Conservation (phyloP, 2,888 invertebrate species). For the Coremacera marginata region DNA sequence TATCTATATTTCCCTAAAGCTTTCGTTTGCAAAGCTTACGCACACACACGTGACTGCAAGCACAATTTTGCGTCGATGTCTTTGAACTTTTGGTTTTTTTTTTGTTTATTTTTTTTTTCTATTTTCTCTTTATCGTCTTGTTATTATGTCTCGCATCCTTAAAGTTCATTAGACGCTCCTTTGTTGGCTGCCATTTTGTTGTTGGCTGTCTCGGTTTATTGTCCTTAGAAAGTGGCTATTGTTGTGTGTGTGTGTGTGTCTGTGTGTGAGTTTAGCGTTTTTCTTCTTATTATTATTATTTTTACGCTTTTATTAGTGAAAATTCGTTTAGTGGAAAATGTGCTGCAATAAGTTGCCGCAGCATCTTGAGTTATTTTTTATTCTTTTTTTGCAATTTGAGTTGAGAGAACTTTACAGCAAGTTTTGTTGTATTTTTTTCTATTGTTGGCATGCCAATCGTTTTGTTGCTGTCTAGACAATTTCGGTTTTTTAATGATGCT, state of each 20-base stretch:
- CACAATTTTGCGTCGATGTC: not conserved
- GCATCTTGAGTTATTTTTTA: not conserved
- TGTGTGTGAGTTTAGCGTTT: conserved; percentile 13
- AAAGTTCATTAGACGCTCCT: not conserved
- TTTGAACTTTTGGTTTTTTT: conserved; percentile 1
- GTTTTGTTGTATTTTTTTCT: not conserved
- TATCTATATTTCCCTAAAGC: too few relatives aligned
- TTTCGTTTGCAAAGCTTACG: not conserved
- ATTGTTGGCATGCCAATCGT: not conserved
- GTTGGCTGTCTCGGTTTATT: conserved; percentile 11
- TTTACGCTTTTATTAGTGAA: too few relatives aligned
- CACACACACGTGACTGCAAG: not conserved
- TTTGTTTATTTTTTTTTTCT: not conserved
- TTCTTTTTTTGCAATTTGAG: not conserved
- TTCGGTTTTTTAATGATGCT: not conserved
- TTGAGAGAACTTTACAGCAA: not conserved
- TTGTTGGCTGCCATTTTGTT: not conserved
- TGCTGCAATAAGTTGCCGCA: not conserved
- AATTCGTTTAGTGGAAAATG: too few relatives aligned
- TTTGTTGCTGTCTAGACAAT: not conserved
- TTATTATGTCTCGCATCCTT: conserved; percentile 13
- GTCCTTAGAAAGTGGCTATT: conserved; percentile 6
- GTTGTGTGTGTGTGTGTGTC: not conserved
- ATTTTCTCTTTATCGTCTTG: not conserved
- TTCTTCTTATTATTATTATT: too few relatives aligned